These are phyloP conservation scores for Gambusia affinis DNA, from an alignment of 2,113 vertebrate species.

Conservation along the genomic window DNA sequence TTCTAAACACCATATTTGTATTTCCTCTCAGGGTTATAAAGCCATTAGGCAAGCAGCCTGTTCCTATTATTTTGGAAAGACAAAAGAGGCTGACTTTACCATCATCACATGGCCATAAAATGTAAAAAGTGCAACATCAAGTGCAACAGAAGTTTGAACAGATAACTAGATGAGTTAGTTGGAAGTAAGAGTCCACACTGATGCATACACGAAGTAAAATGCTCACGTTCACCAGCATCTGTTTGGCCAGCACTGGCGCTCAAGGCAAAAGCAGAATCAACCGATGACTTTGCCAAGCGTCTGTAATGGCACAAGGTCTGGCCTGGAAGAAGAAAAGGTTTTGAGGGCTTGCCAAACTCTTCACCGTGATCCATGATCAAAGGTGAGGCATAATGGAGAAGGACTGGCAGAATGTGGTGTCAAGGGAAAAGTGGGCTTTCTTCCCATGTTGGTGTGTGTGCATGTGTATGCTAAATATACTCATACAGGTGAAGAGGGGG, in stretches of 20 bases:
- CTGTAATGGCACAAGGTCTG: constrained; percentile 50
- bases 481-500: not conserved
- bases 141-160: constrained; percentile 8
- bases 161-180: constrained; percentile 12
- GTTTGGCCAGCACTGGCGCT: constrained; percentile 51
- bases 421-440: constrained; percentile 27
- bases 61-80: not conserved
- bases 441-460: constrained; percentile 16
- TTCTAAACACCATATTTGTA: not conserved
- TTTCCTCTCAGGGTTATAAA: constrained; percentile 24
- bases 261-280: constrained; percentile 46
- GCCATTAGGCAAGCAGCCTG: constrained; percentile 27
- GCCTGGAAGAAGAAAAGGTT: constrained; percentile 41
- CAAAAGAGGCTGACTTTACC: constrained; percentile 24
- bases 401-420: constrained; percentile 41
- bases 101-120: constrained; percentile 46
- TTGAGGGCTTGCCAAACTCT: constrained; percentile 58
- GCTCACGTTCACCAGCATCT: constrained; percentile 36
- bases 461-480: not conserved
- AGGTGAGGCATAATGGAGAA: constrained; percentile 59
- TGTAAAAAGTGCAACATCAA: constrained; percentile 40
- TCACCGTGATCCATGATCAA: constrained; percentile 62
- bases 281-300: constrained; percentile 26
- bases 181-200: constrained; percentile 4
- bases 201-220: constrained; percentile 6